phyloP scores from a whole-genome alignment of 2,797 vertebrate species.

The Schizopygopsis malacanthus region DNA sequence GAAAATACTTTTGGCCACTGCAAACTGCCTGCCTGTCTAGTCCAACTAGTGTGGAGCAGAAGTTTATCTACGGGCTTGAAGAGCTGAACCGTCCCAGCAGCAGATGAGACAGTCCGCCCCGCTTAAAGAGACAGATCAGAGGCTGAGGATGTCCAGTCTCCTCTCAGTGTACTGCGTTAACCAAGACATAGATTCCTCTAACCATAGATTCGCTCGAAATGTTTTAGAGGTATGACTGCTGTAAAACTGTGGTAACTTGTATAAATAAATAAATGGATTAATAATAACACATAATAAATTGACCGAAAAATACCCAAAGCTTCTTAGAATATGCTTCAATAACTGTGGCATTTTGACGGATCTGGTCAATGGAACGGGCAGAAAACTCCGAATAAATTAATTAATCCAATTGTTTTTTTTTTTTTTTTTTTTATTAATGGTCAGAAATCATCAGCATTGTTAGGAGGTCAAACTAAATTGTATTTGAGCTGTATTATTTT shows the following conservation, averaged over 20 bases:
- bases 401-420: neutral
- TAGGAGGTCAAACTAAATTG: neutral
- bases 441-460: too few species aligned
- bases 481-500: neutral
- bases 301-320: neutral
- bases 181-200: neutral
- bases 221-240: neutral
- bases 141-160: slow-evolving; percentile 10
- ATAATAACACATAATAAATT: neutral
- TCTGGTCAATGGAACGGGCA: neutral
- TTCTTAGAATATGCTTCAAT: neutral
- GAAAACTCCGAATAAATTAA: neutral
- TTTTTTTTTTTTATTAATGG: neutral
- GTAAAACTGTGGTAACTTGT: neutral
- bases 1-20: slow-evolving; percentile 9
- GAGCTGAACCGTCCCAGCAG: slow-evolving; percentile 76
- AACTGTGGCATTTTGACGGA: neutral
- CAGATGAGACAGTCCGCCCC: slow-evolving; percentile 66
- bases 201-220: too few species aligned
- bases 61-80: slow-evolving; percentile 82
- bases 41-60: slow-evolving; percentile 66
- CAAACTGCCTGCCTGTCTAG: slow-evolving; percentile 6
- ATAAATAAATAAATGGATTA: neutral
- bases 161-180: neutral
- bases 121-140: slow-evolving; percentile 66